A percentile compares a stretch with the other conserved stretches of the same genome.
These are phyloP conservation scores for Cylloceria caligata DNA, from an alignment of 2,888 invertebrate species.

Conservation along the genomic window DNA sequence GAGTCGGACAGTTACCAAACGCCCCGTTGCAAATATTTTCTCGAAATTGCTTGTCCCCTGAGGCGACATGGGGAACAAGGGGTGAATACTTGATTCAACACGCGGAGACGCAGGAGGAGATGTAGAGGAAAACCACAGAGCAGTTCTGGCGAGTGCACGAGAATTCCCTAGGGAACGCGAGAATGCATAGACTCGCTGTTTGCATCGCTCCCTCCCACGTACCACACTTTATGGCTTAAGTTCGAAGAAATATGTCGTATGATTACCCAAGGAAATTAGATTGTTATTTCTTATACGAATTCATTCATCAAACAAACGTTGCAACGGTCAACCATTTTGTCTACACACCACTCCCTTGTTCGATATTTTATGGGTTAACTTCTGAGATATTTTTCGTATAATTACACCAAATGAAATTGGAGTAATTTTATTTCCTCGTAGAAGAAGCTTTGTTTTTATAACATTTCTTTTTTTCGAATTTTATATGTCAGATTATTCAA, in stretches of 20 bases:
- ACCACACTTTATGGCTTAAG: conserved; percentile 47
- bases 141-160: conserved; percentile 57
- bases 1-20: conserved; percentile 31
- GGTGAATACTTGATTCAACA: conserved; percentile 65
- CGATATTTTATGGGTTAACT: not conserved
- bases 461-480: too few species aligned
- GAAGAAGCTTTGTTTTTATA: too few species aligned
- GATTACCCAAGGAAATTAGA: conserved; percentile 28
- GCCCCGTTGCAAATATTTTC: conserved; percentile 61
- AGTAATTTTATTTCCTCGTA: not conserved
- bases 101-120: conserved; percentile 19
- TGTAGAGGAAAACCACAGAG: conserved; percentile 59
- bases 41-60: conserved; percentile 64
- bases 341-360: not conserved
- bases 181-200: conserved; percentile 48
- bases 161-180: conserved; percentile 48
- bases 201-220: conserved; percentile 17
- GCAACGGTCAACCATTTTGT: conserved; percentile 2
- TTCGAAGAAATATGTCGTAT: conserved; percentile 22
- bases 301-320: conserved; percentile 8
- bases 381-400: not conserved
- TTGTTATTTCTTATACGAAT: not conserved
- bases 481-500: too few species aligned
- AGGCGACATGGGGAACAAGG: conserved; percentile 52
- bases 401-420: not conserved